These are phyloP conservation scores for Chironomus striatipennis DNA, from an alignment of 1,140 invertebrate species.

Conservation along the genomic window DNA sequence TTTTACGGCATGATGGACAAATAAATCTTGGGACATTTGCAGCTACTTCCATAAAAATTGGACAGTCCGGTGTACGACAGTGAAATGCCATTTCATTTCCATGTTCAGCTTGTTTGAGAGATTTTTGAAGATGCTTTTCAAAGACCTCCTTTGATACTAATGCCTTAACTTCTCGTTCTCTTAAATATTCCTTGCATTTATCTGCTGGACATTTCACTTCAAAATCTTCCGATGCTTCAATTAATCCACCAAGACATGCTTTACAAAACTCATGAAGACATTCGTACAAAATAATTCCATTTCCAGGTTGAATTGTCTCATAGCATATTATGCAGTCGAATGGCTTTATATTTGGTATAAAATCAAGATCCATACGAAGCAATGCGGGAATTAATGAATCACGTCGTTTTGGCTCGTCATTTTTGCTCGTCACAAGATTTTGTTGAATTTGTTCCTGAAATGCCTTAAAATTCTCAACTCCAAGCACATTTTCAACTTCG, in stretches of 20 bases:
- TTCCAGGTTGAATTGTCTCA: slow-evolving; percentile 46
- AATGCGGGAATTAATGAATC: slow-evolving; percentile 34
- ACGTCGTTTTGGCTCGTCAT: background rate
- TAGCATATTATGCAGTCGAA: slow-evolving; percentile 85
- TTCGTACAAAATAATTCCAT: slow-evolving; percentile 73
- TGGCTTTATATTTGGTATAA: slow-evolving; percentile 60
- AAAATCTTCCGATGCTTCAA: slow-evolving; percentile 67
- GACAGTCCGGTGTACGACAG: slow-evolving; percentile 83
- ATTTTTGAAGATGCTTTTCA: slow-evolving; percentile 70
- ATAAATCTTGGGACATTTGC: slow-evolving; percentile 78
- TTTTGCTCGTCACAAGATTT: background rate
- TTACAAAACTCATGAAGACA: slow-evolving; percentile 84
- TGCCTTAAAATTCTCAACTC: background rate
- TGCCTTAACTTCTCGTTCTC: slow-evolving; percentile 82
- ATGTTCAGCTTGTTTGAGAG: slow-evolving; percentile 71
- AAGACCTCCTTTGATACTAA: slow-evolving; percentile 63
- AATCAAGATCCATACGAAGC: slow-evolving; percentile 59
- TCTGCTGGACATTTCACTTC: slow-evolving; percentile 72
- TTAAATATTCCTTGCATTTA: slow-evolving; percentile 64
- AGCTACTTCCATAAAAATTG: slow-evolving; percentile 83
- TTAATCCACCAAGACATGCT: slow-evolving; percentile 64
- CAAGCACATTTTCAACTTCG: background rate
- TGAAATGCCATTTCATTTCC: slow-evolving; percentile 79
- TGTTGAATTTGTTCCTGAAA: background rate
- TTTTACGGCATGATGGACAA: slow-evolving; percentile 73